Evolutionary conservation across 2,113 vertebrate genomes (phyloP), one percentile per base, ranked within the genome.

Genomic region (Atractosteus spatula): DNA sequence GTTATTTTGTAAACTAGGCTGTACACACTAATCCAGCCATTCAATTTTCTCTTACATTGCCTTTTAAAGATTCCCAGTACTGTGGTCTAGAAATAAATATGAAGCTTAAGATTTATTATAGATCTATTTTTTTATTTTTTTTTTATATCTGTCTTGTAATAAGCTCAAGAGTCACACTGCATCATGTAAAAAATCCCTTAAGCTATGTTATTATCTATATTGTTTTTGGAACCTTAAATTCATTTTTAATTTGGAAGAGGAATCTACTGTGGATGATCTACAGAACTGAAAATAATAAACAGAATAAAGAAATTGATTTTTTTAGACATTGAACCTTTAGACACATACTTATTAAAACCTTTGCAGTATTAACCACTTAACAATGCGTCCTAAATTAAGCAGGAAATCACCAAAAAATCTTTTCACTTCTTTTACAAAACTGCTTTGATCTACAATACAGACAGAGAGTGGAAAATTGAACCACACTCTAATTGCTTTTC

Each of bases 401-500:
- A 75, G 68, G 63, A 75, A 75, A 75, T 75, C 74, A 75, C 62
- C 70, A 66, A 71, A 71, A 66, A 67, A 75, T 75, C 62, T 75
- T 59, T 71, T 75, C 69, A 75, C 74, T 75, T 71, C 74, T 75
- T 66, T 75, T 87, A 90, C 88, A 90, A 89, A 86, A 80, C 78
- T 87, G 90, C 92, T 94, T 94, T 94, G 92, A 94, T 94, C 92
- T 92, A 85, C 89, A 90, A 90, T 89, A 91, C 86, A 93, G 90
- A 86, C 89, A 91, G 86, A 87, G 92, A 93, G 91, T 92, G 92
- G 91, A 94, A 94, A 93, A 94, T 94, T 94, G 91, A 94, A 93
- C 91, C 88, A 91, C 89, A 90, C 91, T 94, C 93, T 94, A 94
- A 94, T 93, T 94, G 91, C 92, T 93, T 94, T 94, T 87, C 87